A percentile compares a stretch with the other conserved stretches of the same genome.
These are phyloP conservation scores for Xestia sexstrigata DNA, from an alignment of 2,888 invertebrate species.

Conservation along the genomic window DNA sequence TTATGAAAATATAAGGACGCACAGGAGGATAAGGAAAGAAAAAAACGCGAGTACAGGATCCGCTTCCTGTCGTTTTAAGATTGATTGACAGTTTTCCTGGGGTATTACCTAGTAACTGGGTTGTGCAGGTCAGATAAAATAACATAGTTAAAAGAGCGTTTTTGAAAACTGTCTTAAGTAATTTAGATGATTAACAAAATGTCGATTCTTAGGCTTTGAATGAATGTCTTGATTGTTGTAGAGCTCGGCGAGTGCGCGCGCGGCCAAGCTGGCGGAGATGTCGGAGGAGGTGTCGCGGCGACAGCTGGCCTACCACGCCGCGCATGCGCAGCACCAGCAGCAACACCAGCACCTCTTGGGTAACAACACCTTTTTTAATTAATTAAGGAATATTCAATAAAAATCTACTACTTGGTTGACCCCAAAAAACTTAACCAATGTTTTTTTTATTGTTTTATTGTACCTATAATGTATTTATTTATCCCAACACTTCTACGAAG, in stretches of 20 bases:
- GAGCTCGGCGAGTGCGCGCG: constrained; percentile 80
- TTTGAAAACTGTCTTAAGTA: too few species aligned
- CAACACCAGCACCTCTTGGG: constrained; percentile 61
- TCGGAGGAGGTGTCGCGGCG: constrained; percentile 94
- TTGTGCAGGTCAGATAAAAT: too few species aligned
- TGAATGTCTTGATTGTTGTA: constrained; percentile 50
- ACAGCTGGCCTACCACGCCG: constrained; percentile 81
- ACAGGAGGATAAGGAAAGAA: too few species aligned
- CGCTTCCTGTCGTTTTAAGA: too few species aligned
- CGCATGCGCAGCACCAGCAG: constrained; percentile 42
- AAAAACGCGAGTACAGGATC: too few species aligned
- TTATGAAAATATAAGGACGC: too few species aligned
- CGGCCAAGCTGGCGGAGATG: constrained; percentile 95
- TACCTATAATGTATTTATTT: background rate
- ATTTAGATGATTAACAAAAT: too few species aligned
- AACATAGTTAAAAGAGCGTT: too few species aligned
- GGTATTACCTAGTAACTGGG: too few species aligned
- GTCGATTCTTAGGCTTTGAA: too few species aligned
- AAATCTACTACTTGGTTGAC: background rate
- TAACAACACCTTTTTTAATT: background rate
- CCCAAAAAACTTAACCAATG: background rate
- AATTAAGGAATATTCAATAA: background rate
- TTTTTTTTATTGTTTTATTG: background rate
- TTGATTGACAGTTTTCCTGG: too few species aligned
- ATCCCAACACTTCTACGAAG: background rate